Percentiles rank a stretch among this genome's conserved stretches.
phyloP scores from a whole-genome alignment of 2,888 invertebrate genomes.

The Chymomyza fuscimana region DNA sequence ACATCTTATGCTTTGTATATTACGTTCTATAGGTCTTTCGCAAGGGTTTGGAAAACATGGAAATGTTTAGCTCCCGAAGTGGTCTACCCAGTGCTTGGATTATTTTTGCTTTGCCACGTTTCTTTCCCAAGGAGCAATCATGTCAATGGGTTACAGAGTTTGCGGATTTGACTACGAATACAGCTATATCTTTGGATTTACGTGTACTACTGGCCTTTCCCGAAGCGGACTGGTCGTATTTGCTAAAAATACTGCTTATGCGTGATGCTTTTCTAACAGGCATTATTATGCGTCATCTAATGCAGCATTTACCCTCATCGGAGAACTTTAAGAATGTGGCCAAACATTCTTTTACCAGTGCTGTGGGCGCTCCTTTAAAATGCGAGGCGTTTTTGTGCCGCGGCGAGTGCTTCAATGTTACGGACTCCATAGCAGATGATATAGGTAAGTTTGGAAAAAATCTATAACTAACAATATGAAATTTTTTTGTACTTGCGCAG shows the following conservation, averaged over 20 bases:
- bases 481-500: conserved; percentile 30
- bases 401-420: conserved; percentile 82
- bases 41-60: conserved; percentile 82
- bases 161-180: conserved; percentile 82
- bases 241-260: conserved; percentile 89
- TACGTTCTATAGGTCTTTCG: conserved; percentile 80
- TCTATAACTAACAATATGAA: too few relatives aligned
- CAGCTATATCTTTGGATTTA: conserved; percentile 85
- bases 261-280: conserved; percentile 84
- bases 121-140: conserved; percentile 81
- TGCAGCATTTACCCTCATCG: conserved; percentile 80
- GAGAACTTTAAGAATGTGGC: conserved; percentile 78
- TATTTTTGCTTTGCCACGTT: conserved; percentile 84
- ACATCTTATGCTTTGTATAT: too few relatives aligned
- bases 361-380: conserved; percentile 62
- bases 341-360: conserved; percentile 78
- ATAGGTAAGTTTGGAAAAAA: conserved; percentile 51
- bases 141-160: conserved; percentile 79
- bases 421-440: conserved; percentile 72
- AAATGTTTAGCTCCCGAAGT: conserved; percentile 81
- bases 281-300: conserved; percentile 82
- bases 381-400: conserved; percentile 88
- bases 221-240: conserved; percentile 87
- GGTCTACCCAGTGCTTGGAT: conserved; percentile 86
- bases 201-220: conserved; percentile 87